A percentile compares a stretch with the other conserved stretches of the same genome.
Conservation (phyloP, 2,113 vertebrate genomes). For the Tinamus guttatus region DNA sequence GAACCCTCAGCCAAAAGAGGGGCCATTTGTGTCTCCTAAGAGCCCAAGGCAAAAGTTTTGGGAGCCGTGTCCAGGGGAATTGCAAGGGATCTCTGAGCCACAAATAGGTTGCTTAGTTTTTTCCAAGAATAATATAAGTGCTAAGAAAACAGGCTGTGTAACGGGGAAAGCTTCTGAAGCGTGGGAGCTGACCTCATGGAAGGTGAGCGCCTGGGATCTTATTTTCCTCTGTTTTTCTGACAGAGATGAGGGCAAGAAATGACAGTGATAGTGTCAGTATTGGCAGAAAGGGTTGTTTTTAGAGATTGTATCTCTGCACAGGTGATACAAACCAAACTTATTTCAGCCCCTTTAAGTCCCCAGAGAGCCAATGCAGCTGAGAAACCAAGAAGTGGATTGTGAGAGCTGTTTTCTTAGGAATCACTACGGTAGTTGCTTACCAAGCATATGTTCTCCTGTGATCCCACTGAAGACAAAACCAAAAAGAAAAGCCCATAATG, state of each 20-base stretch:
- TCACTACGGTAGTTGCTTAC: neutral
- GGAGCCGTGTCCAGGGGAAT: neutral
- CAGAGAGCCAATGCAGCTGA: neutral
- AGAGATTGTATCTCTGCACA: accelerated
- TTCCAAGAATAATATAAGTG: neutral
- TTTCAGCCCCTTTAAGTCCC: neutral
- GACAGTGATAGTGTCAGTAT: neutral
- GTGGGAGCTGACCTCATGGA: neutral
- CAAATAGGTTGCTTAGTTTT: neutral
- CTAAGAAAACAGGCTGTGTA: neutral
- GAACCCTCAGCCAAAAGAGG: neutral
- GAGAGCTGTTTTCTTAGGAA: neutral
- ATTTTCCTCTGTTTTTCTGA: neutral
- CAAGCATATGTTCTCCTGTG: neutral
- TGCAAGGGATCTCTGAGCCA: neutral
- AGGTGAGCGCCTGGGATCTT: neutral
- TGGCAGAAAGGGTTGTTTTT: neutral
- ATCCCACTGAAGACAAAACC: neutral
- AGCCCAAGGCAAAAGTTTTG: neutral
- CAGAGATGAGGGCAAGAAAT: neutral
- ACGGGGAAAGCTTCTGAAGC: neutral
- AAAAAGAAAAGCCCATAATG: neutral
- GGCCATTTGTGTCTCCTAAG: neutral
- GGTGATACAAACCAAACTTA: neutral
- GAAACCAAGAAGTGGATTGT: neutral